Conservation (phyloP, 2,113 vertebrate genomes). For the Blennius ocellaris region DNA sequence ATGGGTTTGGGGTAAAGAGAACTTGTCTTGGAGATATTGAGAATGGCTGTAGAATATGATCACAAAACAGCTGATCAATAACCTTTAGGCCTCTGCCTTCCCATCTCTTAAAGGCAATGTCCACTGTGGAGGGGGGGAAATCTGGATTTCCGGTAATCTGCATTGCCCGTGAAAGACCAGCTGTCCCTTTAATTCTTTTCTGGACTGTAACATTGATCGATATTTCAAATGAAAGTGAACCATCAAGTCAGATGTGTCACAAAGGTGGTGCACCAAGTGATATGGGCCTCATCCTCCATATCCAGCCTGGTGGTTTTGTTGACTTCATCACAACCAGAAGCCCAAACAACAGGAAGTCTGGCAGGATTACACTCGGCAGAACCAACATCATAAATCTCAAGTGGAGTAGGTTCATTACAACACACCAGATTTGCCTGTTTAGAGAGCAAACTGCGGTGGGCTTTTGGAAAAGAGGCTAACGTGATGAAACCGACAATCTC, state of each 20-base stretch:
- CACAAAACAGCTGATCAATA: no score
- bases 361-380: slow-evolving; percentile 31
- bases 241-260: not conserved
- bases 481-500: slow-evolving; percentile 72
- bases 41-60: no score
- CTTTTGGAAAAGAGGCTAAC: slow-evolving; percentile 77
- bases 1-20: no score
- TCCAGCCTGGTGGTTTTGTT: slow-evolving; percentile 34
- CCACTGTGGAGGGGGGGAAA: no score
- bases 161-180: no score
- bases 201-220: no score
- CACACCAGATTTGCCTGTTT: slow-evolving; percentile 46
- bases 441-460: slow-evolving; percentile 28
- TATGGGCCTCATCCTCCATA: not conserved
- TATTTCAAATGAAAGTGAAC: not conserved
- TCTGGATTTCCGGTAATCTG: no score
- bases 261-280: not conserved
- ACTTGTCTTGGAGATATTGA: no score
- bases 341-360: slow-evolving; percentile 34
- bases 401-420: slow-evolving; percentile 36
- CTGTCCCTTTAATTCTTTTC: no score
- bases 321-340: slow-evolving; percentile 7
- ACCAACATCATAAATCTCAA: slow-evolving; percentile 40
- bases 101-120: no score
- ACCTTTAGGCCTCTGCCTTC: no score